Base-by-base conservation (phyloP, 1,140 invertebrate species). In the Drosophila repletoides region DNA sequence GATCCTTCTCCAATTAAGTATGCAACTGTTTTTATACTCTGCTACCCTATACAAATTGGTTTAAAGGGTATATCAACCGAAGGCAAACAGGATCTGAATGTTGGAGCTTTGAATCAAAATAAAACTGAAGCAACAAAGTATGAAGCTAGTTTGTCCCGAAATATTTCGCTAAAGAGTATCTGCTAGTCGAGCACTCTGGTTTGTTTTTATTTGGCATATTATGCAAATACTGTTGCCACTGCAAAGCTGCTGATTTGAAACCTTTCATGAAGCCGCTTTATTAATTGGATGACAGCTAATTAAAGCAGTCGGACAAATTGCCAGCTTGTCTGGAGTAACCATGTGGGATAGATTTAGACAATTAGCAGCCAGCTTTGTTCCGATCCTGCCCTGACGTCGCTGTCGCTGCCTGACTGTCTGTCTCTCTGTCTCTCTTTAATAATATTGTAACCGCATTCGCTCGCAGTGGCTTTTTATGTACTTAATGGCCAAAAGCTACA, bases 301-400 rank as follows among this genome's bases (percentile, higher is more conserved):
- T 79, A 79, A 75, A 31, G 38, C 52, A 41, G 38, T 26, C 76
- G 63, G n/a, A 81, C 68, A 81, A 81, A 83, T 81, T 81, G 76
- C 38, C 76, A 69, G 68, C 77, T 69, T 76, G 79, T 69, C 67
- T 72, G 72, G 24, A 45, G 17, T 45, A 36, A 38, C 60, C 79
- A 84, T 77, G 74, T 77, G 77, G 79, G 64, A 84, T 79, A 84
- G 79, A 84, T 84, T 83, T 79, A 45, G 64, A 59, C 73, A 81
- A 81, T 84, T 81, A 81, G 69, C 55, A 60, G 12, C n/a, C 17
- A 49, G 22, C 34, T 40, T 66, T 28, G 14, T 22, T 26, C 10
- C 31, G 29, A 72, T 64, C 28, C 58, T 61, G 24, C n/a, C n/a
- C n/a, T n/a, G n/a, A n/a, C n/a, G n/a, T n/a, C n/a, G n/a, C n/a